phyloP scores from a whole-genome alignment of 2,888 invertebrate species.

The Mystacides longicornis region DNA sequence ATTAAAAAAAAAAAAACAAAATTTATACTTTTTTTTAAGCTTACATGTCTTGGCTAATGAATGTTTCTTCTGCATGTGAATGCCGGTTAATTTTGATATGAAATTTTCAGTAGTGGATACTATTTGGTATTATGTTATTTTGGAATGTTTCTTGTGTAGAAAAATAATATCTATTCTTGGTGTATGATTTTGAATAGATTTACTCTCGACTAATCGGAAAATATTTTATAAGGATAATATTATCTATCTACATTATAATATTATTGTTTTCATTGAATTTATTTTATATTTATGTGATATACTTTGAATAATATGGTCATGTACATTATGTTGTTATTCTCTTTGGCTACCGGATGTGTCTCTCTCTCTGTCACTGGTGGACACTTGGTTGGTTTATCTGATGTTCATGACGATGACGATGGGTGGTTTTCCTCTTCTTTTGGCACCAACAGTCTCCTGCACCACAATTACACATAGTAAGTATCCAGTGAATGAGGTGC shows the following conservation, averaged over 20 bases:
- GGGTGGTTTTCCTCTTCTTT: slow-evolving; percentile 21
- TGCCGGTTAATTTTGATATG: not conserved
- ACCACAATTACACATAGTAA: slow-evolving; percentile 50
- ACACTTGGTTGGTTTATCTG: slow-evolving; percentile 27
- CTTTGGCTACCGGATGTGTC: slow-evolving; percentile 22
- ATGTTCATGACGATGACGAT: slow-evolving; percentile 11
- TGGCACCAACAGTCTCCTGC: slow-evolving; percentile 41
- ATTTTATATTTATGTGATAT: not conserved
- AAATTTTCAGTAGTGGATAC: too few species aligned
- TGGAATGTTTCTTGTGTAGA: too few species aligned
- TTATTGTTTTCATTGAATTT: not conserved
- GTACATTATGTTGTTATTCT: slow-evolving; percentile 13
- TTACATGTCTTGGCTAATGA: too few species aligned
- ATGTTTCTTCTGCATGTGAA: not conserved
- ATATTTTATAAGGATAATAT: not conserved
- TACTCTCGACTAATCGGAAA: too few species aligned
- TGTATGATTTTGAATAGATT: too few species aligned
- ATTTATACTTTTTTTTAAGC: too few species aligned
- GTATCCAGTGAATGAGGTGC: slow-evolving; percentile 29
- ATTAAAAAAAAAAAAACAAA: too few species aligned
- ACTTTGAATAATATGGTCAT: not conserved
- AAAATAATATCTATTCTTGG: too few species aligned
- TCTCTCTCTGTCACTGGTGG: slow-evolving; percentile 21
- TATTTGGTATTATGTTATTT: not conserved
- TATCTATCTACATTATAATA: not conserved